phyloP scores from a whole-genome alignment of 2,113 vertebrate species.

The Promerops cafer region DNA sequence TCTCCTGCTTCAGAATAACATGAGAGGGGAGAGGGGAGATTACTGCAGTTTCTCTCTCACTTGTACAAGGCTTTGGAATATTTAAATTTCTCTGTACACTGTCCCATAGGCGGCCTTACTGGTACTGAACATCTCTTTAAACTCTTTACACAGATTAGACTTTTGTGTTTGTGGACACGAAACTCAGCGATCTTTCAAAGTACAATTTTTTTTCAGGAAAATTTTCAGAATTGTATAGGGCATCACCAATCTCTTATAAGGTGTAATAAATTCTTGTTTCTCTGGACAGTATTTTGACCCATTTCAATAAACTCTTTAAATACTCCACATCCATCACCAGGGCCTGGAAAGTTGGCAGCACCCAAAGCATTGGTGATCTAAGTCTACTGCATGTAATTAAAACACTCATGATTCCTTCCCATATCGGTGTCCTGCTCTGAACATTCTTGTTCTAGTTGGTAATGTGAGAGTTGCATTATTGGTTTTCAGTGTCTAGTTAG shows the following conservation, averaged over 20 bases:
- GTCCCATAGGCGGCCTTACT: neutral
- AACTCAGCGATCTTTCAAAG: neutral
- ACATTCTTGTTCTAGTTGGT: neutral
- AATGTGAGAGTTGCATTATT: neutral
- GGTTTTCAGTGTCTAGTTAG: neutral
- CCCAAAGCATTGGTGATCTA: neutral
- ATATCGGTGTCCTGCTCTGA: neutral
- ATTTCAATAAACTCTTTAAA: neutral
- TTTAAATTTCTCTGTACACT: neutral
- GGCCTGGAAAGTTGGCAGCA: neutral
- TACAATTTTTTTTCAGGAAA: neutral
- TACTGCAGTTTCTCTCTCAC: neutral
- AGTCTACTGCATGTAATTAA: neutral
- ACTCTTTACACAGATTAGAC: neutral
- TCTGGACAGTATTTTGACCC: neutral
- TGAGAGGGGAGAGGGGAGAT: neutral
- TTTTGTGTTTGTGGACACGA: neutral
- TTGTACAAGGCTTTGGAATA: neutral
- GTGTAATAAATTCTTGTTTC: neutral
- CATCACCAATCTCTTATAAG: neutral
- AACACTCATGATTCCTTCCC: neutral
- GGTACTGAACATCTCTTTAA: neutral
- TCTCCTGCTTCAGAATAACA: neutral
- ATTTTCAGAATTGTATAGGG: neutral
- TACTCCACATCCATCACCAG: neutral